phyloP scores from a whole-genome alignment of 92 coral and sea anemone genomes.

The Phenganax stokvisi region DNA sequence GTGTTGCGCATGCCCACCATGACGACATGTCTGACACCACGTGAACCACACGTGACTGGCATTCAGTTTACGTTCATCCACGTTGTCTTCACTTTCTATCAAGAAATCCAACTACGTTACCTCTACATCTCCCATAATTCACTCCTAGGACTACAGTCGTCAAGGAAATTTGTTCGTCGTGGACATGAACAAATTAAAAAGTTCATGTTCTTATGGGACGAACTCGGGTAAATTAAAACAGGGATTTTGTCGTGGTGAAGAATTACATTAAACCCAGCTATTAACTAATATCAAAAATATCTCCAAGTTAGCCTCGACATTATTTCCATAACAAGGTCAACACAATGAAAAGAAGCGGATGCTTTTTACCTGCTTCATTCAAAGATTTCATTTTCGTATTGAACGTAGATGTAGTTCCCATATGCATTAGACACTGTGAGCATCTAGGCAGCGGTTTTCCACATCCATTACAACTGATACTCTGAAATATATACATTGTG shows the following conservation, averaged over 20 bases:
- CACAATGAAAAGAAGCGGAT: background rate
- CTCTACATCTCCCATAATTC: too few relatives aligned
- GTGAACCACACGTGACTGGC: conserved; percentile 95
- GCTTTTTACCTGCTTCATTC: conserved; percentile 48
- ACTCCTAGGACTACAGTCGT: too few relatives aligned
- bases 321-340: background rate
- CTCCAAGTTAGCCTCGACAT: too few relatives aligned
- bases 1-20: conserved; percentile 97
- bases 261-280: too few relatives aligned
- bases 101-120: background rate
- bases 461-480: conserved; percentile 88
- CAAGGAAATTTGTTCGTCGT: too few relatives aligned
- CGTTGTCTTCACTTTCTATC: background rate
- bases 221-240: too few relatives aligned
- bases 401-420: conserved; percentile 85
- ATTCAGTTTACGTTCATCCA: conserved; percentile 49
- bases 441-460: conserved; percentile 97
- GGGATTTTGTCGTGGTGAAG: too few relatives aligned
- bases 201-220: too few relatives aligned
- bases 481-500: conserved; percentile 44
- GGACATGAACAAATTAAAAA: too few relatives aligned
- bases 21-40: conserved; percentile 99
- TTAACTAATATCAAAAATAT: too few relatives aligned
- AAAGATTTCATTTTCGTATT: background rate
- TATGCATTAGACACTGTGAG: conserved; percentile 88